Evolutionary conservation across 2,888 invertebrate species (phyloP).

Genomic region (Lissonota sp.): DNA sequence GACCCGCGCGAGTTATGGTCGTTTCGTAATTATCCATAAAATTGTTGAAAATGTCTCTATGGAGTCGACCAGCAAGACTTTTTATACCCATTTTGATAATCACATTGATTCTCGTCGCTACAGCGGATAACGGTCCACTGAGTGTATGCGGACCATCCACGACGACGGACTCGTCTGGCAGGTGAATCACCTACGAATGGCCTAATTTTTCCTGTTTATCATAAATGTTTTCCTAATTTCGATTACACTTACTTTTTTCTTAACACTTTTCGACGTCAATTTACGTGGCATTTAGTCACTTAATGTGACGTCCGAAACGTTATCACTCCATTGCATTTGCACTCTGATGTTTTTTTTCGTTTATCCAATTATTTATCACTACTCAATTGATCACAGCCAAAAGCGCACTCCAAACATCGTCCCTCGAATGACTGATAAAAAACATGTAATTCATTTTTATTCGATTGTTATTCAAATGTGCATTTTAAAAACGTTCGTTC

Average conservation of each 20-base stretch:
- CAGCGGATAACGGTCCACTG: slow-evolving; percentile 63
- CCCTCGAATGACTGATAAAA: too few relatives aligned
- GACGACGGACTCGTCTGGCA: slow-evolving; percentile 60
- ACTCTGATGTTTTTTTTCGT: slow-evolving; percentile 8
- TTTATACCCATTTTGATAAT: slow-evolving; percentile 40
- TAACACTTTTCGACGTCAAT: background rate
- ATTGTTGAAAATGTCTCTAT: slow-evolving; percentile 59
- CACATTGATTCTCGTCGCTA: slow-evolving; percentile 56
- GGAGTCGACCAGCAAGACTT: slow-evolving; percentile 40
- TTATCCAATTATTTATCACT: slow-evolving; percentile 13
- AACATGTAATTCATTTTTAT: too few relatives aligned
- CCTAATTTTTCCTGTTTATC: slow-evolving; percentile 5
- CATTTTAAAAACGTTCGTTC: too few relatives aligned
- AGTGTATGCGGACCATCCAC: slow-evolving; percentile 68
- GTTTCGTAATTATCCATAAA: slow-evolving; percentile 37
- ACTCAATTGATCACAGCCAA: background rate
- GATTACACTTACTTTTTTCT: background rate
- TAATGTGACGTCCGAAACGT: slow-evolving; percentile 12
- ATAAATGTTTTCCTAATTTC: background rate
- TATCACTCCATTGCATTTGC: slow-evolving; percentile 46
- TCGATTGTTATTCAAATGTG: too few relatives aligned
- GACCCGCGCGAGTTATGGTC: slow-evolving; percentile 37
- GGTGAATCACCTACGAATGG: slow-evolving; percentile 44
- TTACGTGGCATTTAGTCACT: slow-evolving; percentile 16
- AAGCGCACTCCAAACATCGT: too few relatives aligned